phyloP scores from a whole-genome alignment of 64 coral and sea anemone genomes.

The Pocillopora damicornis region DNA sequence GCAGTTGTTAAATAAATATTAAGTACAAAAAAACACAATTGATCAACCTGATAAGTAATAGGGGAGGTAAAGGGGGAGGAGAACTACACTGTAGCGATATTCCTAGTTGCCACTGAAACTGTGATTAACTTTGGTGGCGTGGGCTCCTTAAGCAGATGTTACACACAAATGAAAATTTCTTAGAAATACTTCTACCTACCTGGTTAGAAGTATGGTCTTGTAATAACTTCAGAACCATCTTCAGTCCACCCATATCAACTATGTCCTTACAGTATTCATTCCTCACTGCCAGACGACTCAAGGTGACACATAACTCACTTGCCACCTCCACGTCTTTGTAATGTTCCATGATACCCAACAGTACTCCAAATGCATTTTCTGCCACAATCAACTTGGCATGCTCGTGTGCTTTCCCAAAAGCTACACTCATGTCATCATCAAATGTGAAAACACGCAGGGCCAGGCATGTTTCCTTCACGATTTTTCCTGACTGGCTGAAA shows the following conservation, averaged over 20 bases:
- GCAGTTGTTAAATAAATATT: no score
- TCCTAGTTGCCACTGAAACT: no score
- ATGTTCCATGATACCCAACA: slow-evolving; percentile 52
- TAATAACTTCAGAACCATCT: slow-evolving; percentile 64
- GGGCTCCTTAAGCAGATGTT: no score
- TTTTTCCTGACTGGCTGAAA: slow-evolving; percentile 23
- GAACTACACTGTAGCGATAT: no score
- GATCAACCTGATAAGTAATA: no score
- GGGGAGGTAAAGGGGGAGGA: no score
- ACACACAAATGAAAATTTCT: not conserved
- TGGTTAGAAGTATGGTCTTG: slow-evolving; percentile 66
- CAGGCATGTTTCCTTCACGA: slow-evolving; percentile 71
- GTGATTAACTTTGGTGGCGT: no score
- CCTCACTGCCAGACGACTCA: slow-evolving; percentile 73
- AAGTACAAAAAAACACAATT: no score
- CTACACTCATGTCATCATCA: slow-evolving; percentile 91
- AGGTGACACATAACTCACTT: slow-evolving; percentile 77
- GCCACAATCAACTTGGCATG: slow-evolving; percentile 87
- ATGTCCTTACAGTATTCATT: slow-evolving; percentile 91
- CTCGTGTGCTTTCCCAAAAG: slow-evolving; percentile 88
- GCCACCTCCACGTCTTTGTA: slow-evolving; percentile 28
- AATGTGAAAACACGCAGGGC: slow-evolving; percentile 77
- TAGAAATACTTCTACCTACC: slow-evolving; percentile 15
- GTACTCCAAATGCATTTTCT: slow-evolving; percentile 64
- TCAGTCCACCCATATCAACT: slow-evolving; percentile 78